phyloP scores from a whole-genome alignment of 2,888 invertebrate species.

The Seladonia tumulorum region DNA sequence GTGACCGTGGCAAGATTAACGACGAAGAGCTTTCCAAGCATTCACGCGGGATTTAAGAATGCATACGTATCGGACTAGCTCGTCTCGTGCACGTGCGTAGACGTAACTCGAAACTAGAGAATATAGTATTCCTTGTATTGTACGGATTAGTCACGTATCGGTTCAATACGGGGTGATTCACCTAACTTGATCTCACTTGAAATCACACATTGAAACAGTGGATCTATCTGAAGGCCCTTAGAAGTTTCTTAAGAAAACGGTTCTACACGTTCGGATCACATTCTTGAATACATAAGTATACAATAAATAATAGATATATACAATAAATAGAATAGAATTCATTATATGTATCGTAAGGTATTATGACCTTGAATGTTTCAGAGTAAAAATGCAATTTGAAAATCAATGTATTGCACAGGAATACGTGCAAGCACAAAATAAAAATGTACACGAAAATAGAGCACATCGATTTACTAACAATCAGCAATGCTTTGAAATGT shows the following conservation, averaged over 20 bases:
- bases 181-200: neutral
- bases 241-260: neutral
- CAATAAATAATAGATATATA: too few species aligned
- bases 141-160: neutral
- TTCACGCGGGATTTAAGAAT: slow-evolving; percentile 42
- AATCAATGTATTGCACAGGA: too few species aligned
- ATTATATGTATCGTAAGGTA: too few species aligned
- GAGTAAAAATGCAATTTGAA: too few species aligned
- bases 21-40: slow-evolving; percentile 47
- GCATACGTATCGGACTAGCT: slow-evolving; percentile 17
- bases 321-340: too few species aligned
- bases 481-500: too few species aligned
- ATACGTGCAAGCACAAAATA: too few species aligned
- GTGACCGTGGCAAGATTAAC: slow-evolving; percentile 70
- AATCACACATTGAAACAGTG: neutral
- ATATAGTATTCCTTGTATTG: slow-evolving; percentile 8
- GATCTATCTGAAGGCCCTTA: neutral
- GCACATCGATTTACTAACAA: too few species aligned
- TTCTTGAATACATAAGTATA: too few species aligned
- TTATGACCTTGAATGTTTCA: too few species aligned
- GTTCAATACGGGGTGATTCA: neutral
- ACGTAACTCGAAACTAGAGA: slow-evolving; percentile 20
- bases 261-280: neutral
- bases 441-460: too few species aligned
- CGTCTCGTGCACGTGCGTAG: slow-evolving; percentile 12